A percentile compares a stretch with the other conserved stretches of the same genome.
Evolutionary conservation across 2,888 invertebrate genomes (phyloP).

Genomic region (Cyrtodaria siliqua): DNA sequence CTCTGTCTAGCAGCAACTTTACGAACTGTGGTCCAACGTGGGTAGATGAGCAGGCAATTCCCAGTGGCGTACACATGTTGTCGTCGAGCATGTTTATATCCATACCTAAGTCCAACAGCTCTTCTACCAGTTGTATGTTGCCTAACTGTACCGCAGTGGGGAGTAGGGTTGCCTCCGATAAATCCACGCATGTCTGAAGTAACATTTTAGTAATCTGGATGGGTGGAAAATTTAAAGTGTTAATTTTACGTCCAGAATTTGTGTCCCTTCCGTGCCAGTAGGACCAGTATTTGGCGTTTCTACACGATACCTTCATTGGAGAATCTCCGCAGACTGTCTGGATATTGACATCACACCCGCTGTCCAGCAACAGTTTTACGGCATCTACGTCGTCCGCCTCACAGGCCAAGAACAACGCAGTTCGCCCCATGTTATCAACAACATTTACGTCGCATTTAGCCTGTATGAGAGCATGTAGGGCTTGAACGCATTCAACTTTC

Average conservation of each 20-base stretch:
- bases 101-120: slow-evolving; percentile 79
- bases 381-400: slow-evolving; percentile 75
- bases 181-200: slow-evolving; percentile 75
- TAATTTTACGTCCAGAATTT: slow-evolving; percentile 40
- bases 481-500: slow-evolving; percentile 65
- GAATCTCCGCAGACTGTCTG: slow-evolving; percentile 76
- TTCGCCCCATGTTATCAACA: slow-evolving; percentile 76
- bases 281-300: slow-evolving; percentile 81
- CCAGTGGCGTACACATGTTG: slow-evolving; percentile 79
- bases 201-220: slow-evolving; percentile 76
- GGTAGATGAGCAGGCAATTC: slow-evolving; percentile 76
- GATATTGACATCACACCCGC: slow-evolving; percentile 75
- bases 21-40: slow-evolving; percentile 74
- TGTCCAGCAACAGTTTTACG: slow-evolving; percentile 72
- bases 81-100: slow-evolving; percentile 81
- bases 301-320: slow-evolving; percentile 77
- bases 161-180: slow-evolving; percentile 76
- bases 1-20: slow-evolving; percentile 74
- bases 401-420: slow-evolving; percentile 76
- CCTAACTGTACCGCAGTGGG: slow-evolving; percentile 79
- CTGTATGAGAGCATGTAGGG: slow-evolving; percentile 67
- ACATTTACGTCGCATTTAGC: slow-evolving; percentile 70
- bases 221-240: slow-evolving; percentile 75
- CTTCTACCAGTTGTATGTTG: slow-evolving; percentile 71
- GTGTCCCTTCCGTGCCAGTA: slow-evolving; percentile 75